Conservation (phyloP, 2,797 vertebrate species). For the Syngnathus rostellatus region DNA sequence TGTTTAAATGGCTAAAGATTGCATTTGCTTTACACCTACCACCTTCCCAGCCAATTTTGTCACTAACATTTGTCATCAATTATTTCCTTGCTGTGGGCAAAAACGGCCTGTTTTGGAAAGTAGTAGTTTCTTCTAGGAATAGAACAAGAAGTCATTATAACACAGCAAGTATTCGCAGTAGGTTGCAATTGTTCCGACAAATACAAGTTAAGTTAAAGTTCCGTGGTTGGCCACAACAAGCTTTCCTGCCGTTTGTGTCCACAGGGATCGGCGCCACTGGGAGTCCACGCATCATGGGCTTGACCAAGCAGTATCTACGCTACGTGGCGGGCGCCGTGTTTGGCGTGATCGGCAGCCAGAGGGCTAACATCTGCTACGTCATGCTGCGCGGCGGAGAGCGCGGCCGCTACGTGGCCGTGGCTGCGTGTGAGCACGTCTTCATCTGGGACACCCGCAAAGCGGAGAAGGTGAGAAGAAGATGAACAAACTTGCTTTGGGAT, state of each 20-base stretch:
- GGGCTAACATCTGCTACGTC: conserved; percentile 77
- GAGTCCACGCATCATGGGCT: conserved; percentile 71
- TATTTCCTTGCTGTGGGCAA: background rate
- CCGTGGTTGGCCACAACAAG: background rate
- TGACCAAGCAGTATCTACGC: conserved; percentile 94
- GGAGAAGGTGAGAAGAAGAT: conserved; percentile 77
- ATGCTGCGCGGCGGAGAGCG: conserved; percentile 81
- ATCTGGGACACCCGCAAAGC: conserved; percentile 91
- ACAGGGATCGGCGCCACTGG: conserved; percentile 6
- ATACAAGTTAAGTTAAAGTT: background rate
- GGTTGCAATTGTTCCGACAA: background rate
- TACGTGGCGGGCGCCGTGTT: conserved; percentile 82
- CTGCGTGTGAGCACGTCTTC: conserved; percentile 92
- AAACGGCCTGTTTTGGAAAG: background rate
- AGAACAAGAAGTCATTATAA: background rate
- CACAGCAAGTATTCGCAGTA: background rate
- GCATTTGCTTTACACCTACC: too few relatives aligned
- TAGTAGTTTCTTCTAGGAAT: too few relatives aligned
- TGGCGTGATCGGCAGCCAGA: conserved; percentile 83
- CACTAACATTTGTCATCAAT: background rate
- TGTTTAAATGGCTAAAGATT: too few relatives aligned
- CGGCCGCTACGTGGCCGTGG: conserved; percentile 83
- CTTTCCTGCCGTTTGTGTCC: background rate
- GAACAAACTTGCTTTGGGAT: background rate
- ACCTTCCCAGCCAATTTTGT: too few relatives aligned